phyloP scores from a whole-genome alignment of 2,113 vertebrate genomes.

The Micronycteris hirsuta region DNA sequence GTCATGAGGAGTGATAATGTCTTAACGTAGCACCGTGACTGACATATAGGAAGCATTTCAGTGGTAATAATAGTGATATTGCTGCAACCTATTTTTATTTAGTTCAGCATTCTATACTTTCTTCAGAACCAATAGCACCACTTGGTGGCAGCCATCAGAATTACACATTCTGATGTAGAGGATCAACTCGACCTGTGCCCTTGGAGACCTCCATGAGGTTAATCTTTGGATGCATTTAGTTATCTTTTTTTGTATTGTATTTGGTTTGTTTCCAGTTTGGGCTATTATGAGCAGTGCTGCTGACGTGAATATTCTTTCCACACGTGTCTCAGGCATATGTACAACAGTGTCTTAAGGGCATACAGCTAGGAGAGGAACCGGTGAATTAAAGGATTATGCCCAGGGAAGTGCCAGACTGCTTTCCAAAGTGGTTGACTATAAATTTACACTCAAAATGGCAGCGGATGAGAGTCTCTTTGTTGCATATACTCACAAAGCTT shows the following conservation, averaged over 20 bases:
- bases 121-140: background rate
- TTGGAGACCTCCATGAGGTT: background rate
- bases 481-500: background rate
- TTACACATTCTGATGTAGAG: background rate
- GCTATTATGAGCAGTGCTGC: background rate
- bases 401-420: background rate
- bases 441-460: background rate
- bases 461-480: background rate
- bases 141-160: background rate
- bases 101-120: background rate
- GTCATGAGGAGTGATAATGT: background rate
- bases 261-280: background rate
- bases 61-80: background rate
- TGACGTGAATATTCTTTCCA: background rate
- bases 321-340: background rate
- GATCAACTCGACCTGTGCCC: background rate
- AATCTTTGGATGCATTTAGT: background rate
- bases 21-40: background rate
- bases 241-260: background rate
- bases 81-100: background rate
- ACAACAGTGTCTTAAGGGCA: background rate
- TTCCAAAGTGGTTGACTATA: background rate
- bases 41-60: background rate
- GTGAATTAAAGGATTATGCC: background rate
- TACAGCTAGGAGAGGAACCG: background rate